phyloP scores from a whole-genome alignment of 2,113 vertebrate genomes.

The Grantiella picta region DNA sequence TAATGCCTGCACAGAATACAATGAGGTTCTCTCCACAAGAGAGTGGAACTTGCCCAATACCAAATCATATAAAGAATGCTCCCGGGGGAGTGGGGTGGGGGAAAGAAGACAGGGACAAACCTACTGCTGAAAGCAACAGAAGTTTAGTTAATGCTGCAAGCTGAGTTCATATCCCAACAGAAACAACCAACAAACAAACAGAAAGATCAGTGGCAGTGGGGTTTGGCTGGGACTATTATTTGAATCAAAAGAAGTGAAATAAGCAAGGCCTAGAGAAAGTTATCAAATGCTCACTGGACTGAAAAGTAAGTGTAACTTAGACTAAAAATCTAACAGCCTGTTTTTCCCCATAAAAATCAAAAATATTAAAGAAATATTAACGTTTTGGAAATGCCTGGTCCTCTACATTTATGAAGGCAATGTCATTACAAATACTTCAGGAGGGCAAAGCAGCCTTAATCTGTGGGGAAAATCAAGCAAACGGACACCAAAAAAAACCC shows the following conservation, averaged over 20 bases:
- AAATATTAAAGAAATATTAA: background rate
- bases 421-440: background rate
- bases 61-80: background rate
- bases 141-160: background rate
- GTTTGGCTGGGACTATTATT: background rate
- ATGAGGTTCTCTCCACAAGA: background rate
- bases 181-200: background rate
- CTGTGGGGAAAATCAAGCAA: background rate
- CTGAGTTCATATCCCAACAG: background rate
- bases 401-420: background rate
- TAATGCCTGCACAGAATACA: background rate
- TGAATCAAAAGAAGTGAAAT: background rate
- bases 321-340: background rate
- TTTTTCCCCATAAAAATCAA: background rate
- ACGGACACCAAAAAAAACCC: background rate
- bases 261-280: accelerated
- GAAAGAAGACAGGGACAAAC: background rate
- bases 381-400: background rate
- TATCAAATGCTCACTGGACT: background rate
- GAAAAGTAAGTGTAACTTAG: background rate
- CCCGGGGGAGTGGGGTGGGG: background rate
- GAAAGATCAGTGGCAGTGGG: background rate
- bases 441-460: background rate
- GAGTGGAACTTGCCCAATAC: background rate
- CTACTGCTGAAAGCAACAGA: background rate